These are phyloP conservation scores for Trachythela sp. DNA, from an alignment of 64 coral and sea anemone genomes.

Conservation along the genomic window DNA sequence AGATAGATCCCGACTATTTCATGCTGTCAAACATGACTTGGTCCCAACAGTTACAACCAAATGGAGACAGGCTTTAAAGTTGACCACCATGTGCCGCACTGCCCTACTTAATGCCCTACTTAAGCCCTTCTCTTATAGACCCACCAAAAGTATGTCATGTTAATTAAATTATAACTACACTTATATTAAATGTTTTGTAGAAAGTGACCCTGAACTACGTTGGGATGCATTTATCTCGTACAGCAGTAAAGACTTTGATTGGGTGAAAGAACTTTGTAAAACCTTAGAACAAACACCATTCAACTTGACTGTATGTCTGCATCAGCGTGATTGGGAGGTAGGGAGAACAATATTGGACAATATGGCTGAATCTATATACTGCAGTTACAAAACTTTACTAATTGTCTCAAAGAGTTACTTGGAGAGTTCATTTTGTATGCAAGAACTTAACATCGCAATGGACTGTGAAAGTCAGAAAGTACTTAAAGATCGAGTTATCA, in stretches of 20 bases:
- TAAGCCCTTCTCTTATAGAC: too few relatives aligned
- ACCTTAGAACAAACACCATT: slow-evolving; percentile 25
- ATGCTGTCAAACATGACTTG: too few relatives aligned
- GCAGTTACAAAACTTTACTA: slow-evolving; percentile 7
- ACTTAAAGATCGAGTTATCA: background rate
- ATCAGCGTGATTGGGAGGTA: slow-evolving; percentile 49
- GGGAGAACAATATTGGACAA: slow-evolving; percentile 57
- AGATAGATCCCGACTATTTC: too few relatives aligned
- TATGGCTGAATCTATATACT: slow-evolving; percentile 65
- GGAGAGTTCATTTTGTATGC: background rate
- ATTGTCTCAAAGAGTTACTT: slow-evolving; percentile 8
- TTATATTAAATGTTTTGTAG: background rate
- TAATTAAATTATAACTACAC: too few relatives aligned
- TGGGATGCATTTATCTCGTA: slow-evolving; percentile 64
- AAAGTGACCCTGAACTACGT: background rate
- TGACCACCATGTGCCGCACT: too few relatives aligned
- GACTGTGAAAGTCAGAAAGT: background rate
- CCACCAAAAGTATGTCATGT: too few relatives aligned
- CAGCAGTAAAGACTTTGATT: slow-evolving; percentile 53
- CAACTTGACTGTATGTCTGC: slow-evolving; percentile 39
- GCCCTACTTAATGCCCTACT: background rate
- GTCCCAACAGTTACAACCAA: too few relatives aligned
- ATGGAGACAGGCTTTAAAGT: too few relatives aligned
- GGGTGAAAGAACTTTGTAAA: slow-evolving; percentile 33
- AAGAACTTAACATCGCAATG: slow-evolving; percentile 2